phyloP scores from a whole-genome alignment of 2,113 vertebrate genomes.

The Forbesichthys papilliferus region DNA sequence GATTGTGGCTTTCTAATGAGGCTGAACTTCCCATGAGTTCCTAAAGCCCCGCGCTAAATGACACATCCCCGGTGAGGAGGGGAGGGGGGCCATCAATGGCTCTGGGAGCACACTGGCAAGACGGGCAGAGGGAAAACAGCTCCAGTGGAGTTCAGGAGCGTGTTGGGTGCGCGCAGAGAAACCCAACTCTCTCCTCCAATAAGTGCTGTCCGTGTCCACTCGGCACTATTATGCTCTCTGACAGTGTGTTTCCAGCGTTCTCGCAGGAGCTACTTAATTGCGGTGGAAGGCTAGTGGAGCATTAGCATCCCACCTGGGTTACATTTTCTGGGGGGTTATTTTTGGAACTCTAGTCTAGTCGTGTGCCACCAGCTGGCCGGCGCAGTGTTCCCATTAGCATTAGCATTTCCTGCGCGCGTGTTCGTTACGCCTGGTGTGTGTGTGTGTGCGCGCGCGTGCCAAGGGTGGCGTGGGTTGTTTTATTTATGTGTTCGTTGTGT shows the following conservation, averaged over 20 bases:
- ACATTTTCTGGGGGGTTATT: constrained; percentile 37
- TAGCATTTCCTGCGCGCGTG: constrained; percentile 16
- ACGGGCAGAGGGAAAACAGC: constrained; percentile 22
- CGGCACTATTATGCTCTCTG: constrained; percentile 32
- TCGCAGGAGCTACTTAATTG: constrained; percentile 51
- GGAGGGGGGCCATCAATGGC: constrained; percentile 43
- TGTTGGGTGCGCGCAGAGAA: constrained; percentile 19
- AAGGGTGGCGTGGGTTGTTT: not conserved
- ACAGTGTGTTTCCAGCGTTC: constrained; percentile 40
- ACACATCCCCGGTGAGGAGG: constrained; percentile 28
- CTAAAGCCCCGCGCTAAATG: constrained; percentile 31
- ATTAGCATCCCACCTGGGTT: constrained; percentile 38
- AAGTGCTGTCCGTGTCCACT: constrained; percentile 27
- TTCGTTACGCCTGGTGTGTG: not conserved
- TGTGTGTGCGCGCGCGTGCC: not conserved
- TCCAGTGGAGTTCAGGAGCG: not conserved
- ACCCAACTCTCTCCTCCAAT: constrained; percentile 44
- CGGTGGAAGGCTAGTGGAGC: constrained; percentile 36
- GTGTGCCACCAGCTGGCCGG: constrained; percentile 35
- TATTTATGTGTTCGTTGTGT: not conserved
- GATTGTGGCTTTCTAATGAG: constrained; percentile 34
- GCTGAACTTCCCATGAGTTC: constrained; percentile 25
- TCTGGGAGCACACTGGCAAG: constrained; percentile 31
- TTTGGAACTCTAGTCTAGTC: constrained; percentile 21
- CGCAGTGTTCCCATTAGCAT: constrained; percentile 26